Conservation (phyloP, 2,797 vertebrate species). For the Lutjanus argentimaculatus region DNA sequence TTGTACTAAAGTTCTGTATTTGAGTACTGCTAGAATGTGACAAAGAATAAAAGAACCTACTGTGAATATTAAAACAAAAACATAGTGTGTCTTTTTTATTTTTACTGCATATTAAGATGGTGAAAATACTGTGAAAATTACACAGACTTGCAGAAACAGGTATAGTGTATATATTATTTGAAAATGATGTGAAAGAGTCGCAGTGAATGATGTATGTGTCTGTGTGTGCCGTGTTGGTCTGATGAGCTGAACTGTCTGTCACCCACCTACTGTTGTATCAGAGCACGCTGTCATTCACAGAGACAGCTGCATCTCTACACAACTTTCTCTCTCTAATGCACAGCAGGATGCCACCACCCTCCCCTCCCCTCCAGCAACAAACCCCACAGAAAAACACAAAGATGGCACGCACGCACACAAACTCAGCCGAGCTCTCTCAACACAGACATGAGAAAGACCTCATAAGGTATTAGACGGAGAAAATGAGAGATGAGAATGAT, state of each 20-base stretch:
- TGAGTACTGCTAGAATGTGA: no score
- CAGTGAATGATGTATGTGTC: not conserved
- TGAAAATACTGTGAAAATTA: not conserved
- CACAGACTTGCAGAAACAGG: not conserved
- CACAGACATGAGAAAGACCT: conserved; percentile 48
- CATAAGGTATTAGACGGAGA: conserved; percentile 16
- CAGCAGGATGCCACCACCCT: conserved; percentile 28
- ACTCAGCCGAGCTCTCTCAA: conserved; percentile 18
- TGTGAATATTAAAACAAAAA: not conserved
- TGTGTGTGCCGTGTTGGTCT: conserved; percentile 24
- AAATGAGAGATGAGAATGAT: conserved; percentile 31
- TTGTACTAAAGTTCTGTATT: no score
- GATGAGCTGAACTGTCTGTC: conserved; percentile 59
- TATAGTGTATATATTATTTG: not conserved
- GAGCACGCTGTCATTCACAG: conserved; percentile 45
- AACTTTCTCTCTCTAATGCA: conserved; percentile 26
- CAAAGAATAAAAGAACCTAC: no score
- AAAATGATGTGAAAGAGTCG: not conserved
- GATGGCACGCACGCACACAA: conserved; percentile 17
- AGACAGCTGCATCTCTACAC: conserved; percentile 50
- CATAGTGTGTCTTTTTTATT: not conserved
- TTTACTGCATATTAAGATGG: not conserved
- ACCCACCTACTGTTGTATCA: conserved; percentile 48
- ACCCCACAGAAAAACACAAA: conserved; percentile 1
- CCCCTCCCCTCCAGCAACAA: conserved; percentile 40